Conservation (phyloP, 2,888 invertebrate species). For the Parnassius smintheus region DNA sequence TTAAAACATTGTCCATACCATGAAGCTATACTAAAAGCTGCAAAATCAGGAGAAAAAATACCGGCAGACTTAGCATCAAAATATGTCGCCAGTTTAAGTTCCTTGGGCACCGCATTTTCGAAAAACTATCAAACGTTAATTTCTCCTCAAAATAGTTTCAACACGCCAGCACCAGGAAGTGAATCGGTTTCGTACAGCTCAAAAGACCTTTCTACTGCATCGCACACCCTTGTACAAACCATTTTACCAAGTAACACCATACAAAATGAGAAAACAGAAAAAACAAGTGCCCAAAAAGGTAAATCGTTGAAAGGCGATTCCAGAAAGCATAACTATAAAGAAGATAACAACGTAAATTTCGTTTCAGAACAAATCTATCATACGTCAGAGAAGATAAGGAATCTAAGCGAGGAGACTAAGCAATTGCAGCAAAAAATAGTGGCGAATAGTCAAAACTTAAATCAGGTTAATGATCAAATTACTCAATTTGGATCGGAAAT, state of each 20-base stretch:
- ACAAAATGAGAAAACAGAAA: slow-evolving; percentile 47
- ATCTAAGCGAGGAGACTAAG: slow-evolving; percentile 63
- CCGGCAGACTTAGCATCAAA: slow-evolving; percentile 75
- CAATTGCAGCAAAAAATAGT: slow-evolving; percentile 67
- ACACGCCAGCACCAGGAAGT: slow-evolving; percentile 47
- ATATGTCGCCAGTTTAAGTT: slow-evolving; percentile 77
- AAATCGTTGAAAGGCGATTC: slow-evolving; percentile 55
- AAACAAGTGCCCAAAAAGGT: slow-evolving; percentile 47
- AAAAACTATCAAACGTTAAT: slow-evolving; percentile 60
- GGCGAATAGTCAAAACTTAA: slow-evolving; percentile 52
- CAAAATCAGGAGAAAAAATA: slow-evolving; percentile 62
- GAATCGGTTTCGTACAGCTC: slow-evolving; percentile 52
- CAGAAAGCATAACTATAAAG: slow-evolving; percentile 50
- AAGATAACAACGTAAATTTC: slow-evolving; percentile 48
- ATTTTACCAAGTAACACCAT: slow-evolving; percentile 50
- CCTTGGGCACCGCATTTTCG: slow-evolving; percentile 73
- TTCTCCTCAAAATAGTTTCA: slow-evolving; percentile 51
- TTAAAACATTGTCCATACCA: slow-evolving; percentile 77
- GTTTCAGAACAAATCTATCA: slow-evolving; percentile 65
- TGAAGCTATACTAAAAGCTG: slow-evolving; percentile 74
- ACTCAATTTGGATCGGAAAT: slow-evolving; percentile 48
- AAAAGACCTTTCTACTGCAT: slow-evolving; percentile 56
- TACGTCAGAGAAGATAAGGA: slow-evolving; percentile 67
- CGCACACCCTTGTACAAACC: slow-evolving; percentile 59
- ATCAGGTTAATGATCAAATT: slow-evolving; percentile 40